Evolutionary conservation across 2,113 vertebrate species (phyloP), one percentile per base, ranked within the genome.

Genomic region (Melanerpes formicivorus): DNA sequence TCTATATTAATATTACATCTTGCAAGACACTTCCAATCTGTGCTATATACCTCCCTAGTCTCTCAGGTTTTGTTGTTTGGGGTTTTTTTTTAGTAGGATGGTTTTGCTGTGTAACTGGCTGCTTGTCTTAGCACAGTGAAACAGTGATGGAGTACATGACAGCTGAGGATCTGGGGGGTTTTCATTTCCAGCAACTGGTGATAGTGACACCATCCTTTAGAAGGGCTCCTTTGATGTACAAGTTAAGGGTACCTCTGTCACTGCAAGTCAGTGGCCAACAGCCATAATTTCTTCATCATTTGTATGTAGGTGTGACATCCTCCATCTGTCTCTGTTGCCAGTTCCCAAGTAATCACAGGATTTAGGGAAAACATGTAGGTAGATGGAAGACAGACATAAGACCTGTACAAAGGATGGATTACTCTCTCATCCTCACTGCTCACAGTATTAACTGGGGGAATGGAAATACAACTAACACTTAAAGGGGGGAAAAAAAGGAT

Each of bases 261-360:
- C 32, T 62, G 25, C 32, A 80, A 95, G 82, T 62, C 76, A 80
- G 13, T 90, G 79, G 92, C 80, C 88, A 90, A 27, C 48, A 90
- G 85, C 73, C 85, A 91, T 93, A 21, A 40, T 75, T 69, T 91
- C 48, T 90, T 86, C 66, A 44, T 83, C 73, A 29, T 83, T 91
- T 58, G 12, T 65, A 46, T 40, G 76, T 69, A 80, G 83, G 79
- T 93, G 90, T 93, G 93, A 95, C 85, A 93, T 44, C 37, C 73
- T 88, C 83, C 95, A 90, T 94, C 91, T 96, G 76, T 72, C 85
- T 94, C 85, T 83, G 48, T 60, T 88, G 76, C 52, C 69, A 32
- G 37, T 67, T 58, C 72, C 73, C 9, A 22, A 87, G 85, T 54
- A 94, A 85, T 40, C 69, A 54, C 32, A 69, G 48, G 69, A 80